phyloP scores from a whole-genome alignment of 2,113 vertebrate species.

The Anas platyrhynchos region DNA sequence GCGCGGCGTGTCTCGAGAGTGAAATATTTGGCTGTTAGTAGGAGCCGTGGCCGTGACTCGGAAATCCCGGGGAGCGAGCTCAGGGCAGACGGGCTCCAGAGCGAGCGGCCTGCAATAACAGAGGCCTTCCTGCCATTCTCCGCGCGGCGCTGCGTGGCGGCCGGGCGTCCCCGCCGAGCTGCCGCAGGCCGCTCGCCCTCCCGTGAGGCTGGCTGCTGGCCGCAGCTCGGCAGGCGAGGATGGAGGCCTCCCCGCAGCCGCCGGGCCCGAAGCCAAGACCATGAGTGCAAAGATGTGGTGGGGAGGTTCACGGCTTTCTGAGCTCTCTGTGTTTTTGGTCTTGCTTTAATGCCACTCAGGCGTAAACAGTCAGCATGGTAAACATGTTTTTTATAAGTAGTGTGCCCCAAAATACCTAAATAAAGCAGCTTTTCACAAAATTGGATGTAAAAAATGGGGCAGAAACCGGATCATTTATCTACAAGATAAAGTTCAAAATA shows the following conservation, averaged over 20 bases:
- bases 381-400: neutral
- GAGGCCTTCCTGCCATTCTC: constrained; percentile 91
- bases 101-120: constrained; percentile 82
- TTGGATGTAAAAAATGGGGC: neutral
- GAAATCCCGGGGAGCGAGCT: constrained; percentile 86
- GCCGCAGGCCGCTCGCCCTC: constrained; percentile 16
- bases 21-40: constrained; percentile 84
- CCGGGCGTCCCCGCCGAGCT: constrained; percentile 70
- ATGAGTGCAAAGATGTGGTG: fast-evolving
- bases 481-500: neutral
- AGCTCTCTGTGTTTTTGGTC: neutral
- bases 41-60: constrained; percentile 78
- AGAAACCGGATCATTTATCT: neutral
- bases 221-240: neutral
- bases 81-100: constrained; percentile 81
- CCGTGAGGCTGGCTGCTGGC: neutral
- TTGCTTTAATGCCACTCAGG: neutral
- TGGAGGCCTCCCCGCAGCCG: neutral
- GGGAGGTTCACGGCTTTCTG: neutral
- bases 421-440: constrained; percentile 6
- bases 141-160: constrained; percentile 74
- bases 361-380: neutral
- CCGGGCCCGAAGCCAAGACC: neutral
- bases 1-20: constrained; percentile 80
- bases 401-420: neutral